phyloP scores from a whole-genome alignment of 2,113 vertebrate genomes.

The Dicaeum eximium region DNA sequence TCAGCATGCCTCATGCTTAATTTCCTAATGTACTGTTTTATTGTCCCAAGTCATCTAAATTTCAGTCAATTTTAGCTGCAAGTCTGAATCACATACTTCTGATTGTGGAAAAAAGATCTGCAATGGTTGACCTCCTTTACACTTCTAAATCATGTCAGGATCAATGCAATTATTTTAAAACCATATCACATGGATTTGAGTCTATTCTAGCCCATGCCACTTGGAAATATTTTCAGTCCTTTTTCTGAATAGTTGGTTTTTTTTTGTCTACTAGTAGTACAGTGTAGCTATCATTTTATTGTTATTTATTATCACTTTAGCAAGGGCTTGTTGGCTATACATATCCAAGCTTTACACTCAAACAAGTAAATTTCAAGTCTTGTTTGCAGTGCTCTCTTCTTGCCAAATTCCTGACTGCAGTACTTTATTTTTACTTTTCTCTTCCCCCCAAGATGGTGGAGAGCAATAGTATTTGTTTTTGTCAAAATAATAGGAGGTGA shows the following conservation, averaged over 20 bases:
- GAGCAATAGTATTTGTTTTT: background rate
- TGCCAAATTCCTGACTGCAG: background rate
- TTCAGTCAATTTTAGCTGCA: background rate
- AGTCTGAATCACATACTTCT: background rate
- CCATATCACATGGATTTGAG: background rate
- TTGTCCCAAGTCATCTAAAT: background rate
- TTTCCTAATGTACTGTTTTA: background rate
- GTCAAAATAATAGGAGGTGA: background rate
- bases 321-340: background rate
- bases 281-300: background rate
- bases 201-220: background rate
- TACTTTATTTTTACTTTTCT: background rate
- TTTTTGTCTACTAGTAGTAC: background rate
- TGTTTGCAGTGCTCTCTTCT: background rate
- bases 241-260: background rate
- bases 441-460: background rate
- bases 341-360: background rate
- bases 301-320: background rate
- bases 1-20: background rate
- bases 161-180: slow-evolving; percentile 9
- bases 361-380: background rate
- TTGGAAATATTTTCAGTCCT: background rate
- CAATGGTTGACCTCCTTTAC: background rate
- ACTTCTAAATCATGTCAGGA: background rate
- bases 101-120: background rate